phyloP scores from a whole-genome alignment of 2,888 invertebrate species.

The Caenorhabditis becei region DNA sequence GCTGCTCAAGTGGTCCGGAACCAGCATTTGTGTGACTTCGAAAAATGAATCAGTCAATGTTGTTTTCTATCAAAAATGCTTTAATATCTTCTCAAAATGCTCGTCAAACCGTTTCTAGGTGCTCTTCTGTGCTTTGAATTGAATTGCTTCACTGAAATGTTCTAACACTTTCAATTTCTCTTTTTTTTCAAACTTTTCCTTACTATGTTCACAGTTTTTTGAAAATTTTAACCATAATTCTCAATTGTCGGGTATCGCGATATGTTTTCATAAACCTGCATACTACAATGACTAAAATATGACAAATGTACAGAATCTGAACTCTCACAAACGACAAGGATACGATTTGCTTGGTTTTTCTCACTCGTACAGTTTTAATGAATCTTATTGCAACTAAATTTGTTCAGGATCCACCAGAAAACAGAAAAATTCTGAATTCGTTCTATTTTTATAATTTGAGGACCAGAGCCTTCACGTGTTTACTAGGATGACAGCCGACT shows the following conservation, averaged over 20 bases:
- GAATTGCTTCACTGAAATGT: neutral
- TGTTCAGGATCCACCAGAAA: too few species aligned
- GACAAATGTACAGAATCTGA: too few species aligned
- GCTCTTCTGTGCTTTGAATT: slow-evolving; percentile 24
- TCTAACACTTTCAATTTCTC: slow-evolving; percentile 79
- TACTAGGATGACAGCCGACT: too few species aligned
- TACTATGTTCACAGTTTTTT: slow-evolving; percentile 1
- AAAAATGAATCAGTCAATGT: too few species aligned
- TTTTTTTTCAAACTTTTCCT: slow-evolving; percentile 4
- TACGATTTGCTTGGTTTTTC: too few species aligned
- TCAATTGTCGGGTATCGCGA: slow-evolving; percentile 47
- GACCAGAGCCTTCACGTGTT: too few species aligned
- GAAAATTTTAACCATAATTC: slow-evolving; percentile 35
- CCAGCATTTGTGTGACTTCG: slow-evolving; percentile 57
- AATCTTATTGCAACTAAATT: too few species aligned
- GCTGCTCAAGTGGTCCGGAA: slow-evolving; percentile 63
- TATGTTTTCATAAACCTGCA: slow-evolving; percentile 21
- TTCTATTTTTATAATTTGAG: too few species aligned
- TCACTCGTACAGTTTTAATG: too few species aligned
- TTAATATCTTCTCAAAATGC: slow-evolving; percentile 38
- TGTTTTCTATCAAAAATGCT: slow-evolving; percentile 24
- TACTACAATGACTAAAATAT: too few species aligned
- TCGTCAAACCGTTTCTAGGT: slow-evolving; percentile 50
- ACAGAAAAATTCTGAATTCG: too few species aligned
- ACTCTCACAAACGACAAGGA: too few species aligned